These are phyloP conservation scores for Neoarius graeffei DNA, from an alignment of 2,113 vertebrate genomes.

Conservation along the genomic window DNA sequence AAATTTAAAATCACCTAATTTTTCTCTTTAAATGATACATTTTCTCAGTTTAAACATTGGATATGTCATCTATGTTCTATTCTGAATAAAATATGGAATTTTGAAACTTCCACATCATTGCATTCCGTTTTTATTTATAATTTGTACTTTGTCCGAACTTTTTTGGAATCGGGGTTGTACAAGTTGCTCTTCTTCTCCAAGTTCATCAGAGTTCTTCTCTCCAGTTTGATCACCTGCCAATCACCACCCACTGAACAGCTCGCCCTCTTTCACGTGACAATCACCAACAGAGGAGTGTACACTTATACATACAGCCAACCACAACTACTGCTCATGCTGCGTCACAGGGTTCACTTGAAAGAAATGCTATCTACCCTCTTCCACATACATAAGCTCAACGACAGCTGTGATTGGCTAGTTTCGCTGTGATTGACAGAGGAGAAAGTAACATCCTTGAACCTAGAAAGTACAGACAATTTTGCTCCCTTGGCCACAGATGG, in stretches of 20 bases:
- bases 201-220: background rate
- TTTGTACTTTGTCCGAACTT: no score
- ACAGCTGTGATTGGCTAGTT: background rate
- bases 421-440: background rate
- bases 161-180: no score
- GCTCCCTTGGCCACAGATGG: background rate
- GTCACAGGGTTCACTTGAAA: background rate
- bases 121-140: no score
- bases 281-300: background rate
- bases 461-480: background rate
- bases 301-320: background rate
- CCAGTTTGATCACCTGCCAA: background rate
- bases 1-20: no score
- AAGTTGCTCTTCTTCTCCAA: background rate
- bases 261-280: background rate
- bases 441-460: background rate
- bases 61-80: no score
- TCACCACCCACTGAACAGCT: background rate
- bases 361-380: background rate
- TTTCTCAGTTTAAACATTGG: no score
- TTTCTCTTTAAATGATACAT: no score
- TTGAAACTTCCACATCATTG: no score
- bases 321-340: background rate
- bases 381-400: background rate
- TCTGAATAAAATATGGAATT: no score